Conservation (phyloP, 2,113 vertebrate species). For the Octodon degus region DNA sequence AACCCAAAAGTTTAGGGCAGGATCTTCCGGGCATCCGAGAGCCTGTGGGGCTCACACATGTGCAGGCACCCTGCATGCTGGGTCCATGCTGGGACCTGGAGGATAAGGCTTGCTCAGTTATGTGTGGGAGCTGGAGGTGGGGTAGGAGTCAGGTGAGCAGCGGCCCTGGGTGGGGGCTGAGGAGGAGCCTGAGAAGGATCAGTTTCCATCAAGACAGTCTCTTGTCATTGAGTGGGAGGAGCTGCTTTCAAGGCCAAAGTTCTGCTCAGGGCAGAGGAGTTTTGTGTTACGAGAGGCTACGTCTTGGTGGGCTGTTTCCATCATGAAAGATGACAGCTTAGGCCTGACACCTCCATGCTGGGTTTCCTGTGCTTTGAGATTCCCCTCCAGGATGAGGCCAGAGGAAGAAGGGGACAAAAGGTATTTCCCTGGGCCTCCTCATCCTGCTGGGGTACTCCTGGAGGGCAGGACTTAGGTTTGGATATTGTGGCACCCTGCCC, state of each 20-base stretch:
- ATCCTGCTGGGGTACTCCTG: neutral
- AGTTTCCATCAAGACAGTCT: neutral
- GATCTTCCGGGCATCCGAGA: neutral
- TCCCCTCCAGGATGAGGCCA: neutral
- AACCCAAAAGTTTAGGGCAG: neutral
- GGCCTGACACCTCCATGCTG: neutral
- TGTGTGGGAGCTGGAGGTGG: neutral
- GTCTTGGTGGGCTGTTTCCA: neutral
- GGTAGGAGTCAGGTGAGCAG: conserved; percentile 15
- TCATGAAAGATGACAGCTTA: neutral
- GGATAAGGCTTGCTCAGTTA: neutral
- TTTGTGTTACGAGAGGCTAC: neutral
- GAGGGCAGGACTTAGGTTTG: neutral
- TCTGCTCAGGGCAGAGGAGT: neutral
- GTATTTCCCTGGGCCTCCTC: neutral
- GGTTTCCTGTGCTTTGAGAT: neutral
- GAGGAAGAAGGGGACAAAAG: neutral
- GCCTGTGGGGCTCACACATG: neutral
- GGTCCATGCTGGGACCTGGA: neutral
- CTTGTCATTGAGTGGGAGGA: neutral
- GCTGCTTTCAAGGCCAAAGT: neutral
- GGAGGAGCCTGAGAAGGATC: conserved; percentile 38
- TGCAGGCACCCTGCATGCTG: neutral
- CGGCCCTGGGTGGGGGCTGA: neutral
- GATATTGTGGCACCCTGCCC: neutral